Evolutionary conservation across 2,113 vertebrate species (phyloP), one percentile per base, ranked within the genome.

Genomic region (Sinosuthora webbiana): DNA sequence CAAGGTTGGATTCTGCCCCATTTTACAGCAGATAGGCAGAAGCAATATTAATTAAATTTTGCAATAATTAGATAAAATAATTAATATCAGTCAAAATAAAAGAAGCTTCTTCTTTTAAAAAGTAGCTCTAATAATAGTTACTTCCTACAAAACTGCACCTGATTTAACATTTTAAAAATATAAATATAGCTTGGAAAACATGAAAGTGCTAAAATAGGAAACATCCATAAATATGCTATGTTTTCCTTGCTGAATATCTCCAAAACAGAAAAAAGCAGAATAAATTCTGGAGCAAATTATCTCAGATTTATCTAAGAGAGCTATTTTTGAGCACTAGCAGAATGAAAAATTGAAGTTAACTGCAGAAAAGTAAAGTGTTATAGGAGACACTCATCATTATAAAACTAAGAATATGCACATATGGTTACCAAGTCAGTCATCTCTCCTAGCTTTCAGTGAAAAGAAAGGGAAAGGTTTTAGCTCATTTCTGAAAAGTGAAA

Each of bases 191-290:
- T 76, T 89, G 77, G 37, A 78, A 87, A 92, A 89, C 73, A 76
- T 11, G 35, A 59, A 94, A 91, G 49, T 35, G 52, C 80, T 92
- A 78, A 91, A 92, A 93, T 27, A 87, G 47, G 73, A 78, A 93
- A 59, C 19, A 50, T 17, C 49, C 30, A 75, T 78, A 84, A 84
- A 80, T 83, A 55, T 78, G 55, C 50, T 45, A 65, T 39, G 18
- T 63, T 84, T 71, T 63, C 55, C 59, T 44, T n/a, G 37, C 15
- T 81, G 59, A 81, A 63, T 60, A 74, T 78, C 35, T 81, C 68
- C 69, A 83, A 86, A 90, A 44, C 33, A 63, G 39, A 85, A 83
- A 83, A 83, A 88, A 83, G 39, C 11, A 60, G 77, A 75, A 83
- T 55, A 87, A 45, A 62, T 49, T 83, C 67, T 62, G 28, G 22